phyloP scores from a whole-genome alignment of 2,113 vertebrate species.

The Ranitomeya variabilis region DNA sequence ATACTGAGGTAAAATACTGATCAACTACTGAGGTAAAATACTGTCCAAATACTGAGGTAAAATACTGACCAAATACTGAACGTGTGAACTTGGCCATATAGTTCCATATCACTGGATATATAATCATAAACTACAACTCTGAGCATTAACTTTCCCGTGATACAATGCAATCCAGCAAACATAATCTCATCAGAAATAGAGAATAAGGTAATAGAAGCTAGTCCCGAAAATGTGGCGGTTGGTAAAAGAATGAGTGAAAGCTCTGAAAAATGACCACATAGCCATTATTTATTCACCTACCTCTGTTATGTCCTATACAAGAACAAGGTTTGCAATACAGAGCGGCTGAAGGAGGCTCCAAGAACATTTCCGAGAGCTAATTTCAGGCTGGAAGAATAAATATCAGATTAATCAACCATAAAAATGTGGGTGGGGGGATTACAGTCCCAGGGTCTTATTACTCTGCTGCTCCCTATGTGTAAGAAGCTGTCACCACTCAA shows the following conservation, averaged over 20 bases:
- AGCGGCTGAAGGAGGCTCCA: not conserved
- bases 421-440: not conserved
- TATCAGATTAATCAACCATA: constrained; percentile 18
- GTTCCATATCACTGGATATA: too few relatives aligned
- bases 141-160: not conserved
- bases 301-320: not conserved
- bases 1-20: too few relatives aligned
- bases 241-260: not conserved
- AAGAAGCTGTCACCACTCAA: not conserved
- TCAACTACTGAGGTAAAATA: too few relatives aligned
- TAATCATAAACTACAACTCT: not conserved
- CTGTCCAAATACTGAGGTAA: too few relatives aligned
- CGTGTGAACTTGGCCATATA: too few relatives aligned
- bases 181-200: not conserved
- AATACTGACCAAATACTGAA: too few relatives aligned
- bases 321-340: not conserved
- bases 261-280: not conserved
- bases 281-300: not conserved
- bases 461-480: not conserved
- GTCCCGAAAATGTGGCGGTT: not conserved
- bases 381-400: not conserved
- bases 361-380: not conserved
- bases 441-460: constrained; percentile 12
- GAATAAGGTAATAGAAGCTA: not conserved
- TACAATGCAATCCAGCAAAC: not conserved